Base-by-base conservation (phyloP, 2,888 invertebrate species). In the Amitus sp. region DNA sequence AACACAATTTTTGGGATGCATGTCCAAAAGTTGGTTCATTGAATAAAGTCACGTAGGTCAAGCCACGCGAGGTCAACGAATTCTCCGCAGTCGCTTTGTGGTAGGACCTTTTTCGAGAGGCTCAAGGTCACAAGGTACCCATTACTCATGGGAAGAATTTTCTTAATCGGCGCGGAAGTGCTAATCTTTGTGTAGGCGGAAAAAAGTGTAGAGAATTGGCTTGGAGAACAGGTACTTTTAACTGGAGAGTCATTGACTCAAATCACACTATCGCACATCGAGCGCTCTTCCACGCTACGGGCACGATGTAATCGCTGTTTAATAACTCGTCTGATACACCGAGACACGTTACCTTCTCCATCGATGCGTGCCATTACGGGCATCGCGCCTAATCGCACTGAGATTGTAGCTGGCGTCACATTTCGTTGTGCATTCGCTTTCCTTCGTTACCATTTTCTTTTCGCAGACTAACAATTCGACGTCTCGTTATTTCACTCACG, bases 221-320 rank as follows among this genome's bases (percentile, higher is more conserved):
- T 53, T 50, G 58, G 34, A 54, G 68, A 73, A 73, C 73, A 71
- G 72, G 74, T 73, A 75, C 63, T 65, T 67, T 70, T 56, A 60
- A 65, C 69, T 70, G 68, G 71, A 72, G 70, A 77, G 76, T 74
- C 77, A 73, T 75, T 74, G 78, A 73, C 76, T 77, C 70, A 75
- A 72, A 73, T 75, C 62, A 66, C 71, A 61, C 57, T 64, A 63
- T 53, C 57, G 56, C 34, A 47, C 48, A 43, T 48, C n/a, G 39
- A 37, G 52, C 58, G 60, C 65, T 43, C 51, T 47, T 58, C 59
- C 54, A 52, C 47, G 60, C 53, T 47, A 57, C 45, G 59, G 60
- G 57, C 63, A 57, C 65, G 68, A 63, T 70, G 67, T 69, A 67
- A 70, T 72, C 67, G 66, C 55, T 62, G 68, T 66, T 70, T 69